phyloP scores from a whole-genome alignment of 2,888 invertebrate genomes.

The Rhamnusium bicolor region DNA sequence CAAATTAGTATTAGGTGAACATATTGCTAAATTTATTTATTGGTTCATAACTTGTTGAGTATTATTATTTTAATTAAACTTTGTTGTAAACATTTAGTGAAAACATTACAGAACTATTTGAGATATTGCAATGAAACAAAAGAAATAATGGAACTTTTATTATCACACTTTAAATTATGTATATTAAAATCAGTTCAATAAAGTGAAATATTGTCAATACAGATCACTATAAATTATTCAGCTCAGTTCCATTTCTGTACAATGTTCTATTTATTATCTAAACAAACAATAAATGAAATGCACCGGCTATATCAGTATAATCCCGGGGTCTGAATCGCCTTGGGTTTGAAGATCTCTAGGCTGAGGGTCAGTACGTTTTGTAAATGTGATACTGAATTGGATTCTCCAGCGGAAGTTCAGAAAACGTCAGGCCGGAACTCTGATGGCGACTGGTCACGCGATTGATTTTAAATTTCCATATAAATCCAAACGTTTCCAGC shows the following conservation, averaged over 20 bases:
- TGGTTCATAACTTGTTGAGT: no score
- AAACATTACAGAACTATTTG: no score
- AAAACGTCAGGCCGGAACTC: conserved; percentile 60
- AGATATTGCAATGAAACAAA: no score
- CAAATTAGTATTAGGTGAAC: no score
- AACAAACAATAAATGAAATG: neutral
- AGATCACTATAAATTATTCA: neutral
- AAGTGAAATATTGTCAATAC: neutral
- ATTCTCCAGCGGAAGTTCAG: conserved; percentile 54
- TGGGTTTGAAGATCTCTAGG: conserved; percentile 5
- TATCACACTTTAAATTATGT: no score
- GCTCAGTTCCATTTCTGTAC: neutral
- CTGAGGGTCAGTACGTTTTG: conserved; percentile 21
- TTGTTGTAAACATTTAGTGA: no score
- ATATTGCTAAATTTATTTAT: no score
- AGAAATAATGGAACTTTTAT: no score
- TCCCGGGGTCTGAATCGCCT: neutral
- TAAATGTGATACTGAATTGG: conserved; percentile 33
- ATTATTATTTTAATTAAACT: no score
- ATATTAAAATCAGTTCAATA: neutral
- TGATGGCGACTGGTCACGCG: conserved; percentile 63
- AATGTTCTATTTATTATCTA: neutral
- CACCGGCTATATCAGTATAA: neutral
- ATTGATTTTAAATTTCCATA: conserved; percentile 69
- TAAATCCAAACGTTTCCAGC: conserved; percentile 64